phyloP scores from a whole-genome alignment of 2,113 vertebrate genomes.

The Saguinus imperator region DNA sequence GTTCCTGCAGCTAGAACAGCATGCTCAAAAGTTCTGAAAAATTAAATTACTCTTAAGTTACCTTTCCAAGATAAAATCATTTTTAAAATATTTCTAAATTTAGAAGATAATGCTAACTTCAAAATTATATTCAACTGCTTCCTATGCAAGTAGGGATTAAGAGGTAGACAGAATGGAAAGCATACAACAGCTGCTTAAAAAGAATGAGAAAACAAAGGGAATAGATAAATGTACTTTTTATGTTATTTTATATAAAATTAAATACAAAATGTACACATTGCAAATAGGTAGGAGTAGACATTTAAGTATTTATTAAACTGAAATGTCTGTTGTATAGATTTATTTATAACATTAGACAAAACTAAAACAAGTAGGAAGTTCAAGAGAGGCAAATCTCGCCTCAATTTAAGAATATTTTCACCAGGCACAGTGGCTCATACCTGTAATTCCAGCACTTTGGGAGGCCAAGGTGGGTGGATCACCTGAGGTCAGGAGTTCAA shows the following conservation, averaged over 20 bases:
- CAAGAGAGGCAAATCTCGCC: not conserved
- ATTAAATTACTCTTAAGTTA: constrained; percentile 50
- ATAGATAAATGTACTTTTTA: not conserved
- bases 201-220: not conserved
- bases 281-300: constrained; percentile 1
- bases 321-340: not conserved
- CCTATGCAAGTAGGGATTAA: constrained; percentile 20
- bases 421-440: too few species aligned
- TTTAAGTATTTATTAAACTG: constrained; percentile 3
- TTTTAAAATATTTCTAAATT: constrained; percentile 48
- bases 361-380: not conserved
- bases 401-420: constrained; percentile 25
- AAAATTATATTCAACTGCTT: constrained; percentile 24
- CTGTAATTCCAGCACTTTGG: too few species aligned
- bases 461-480: too few species aligned
- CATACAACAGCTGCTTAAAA: not conserved
- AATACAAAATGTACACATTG: not conserved
- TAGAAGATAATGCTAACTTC: constrained; percentile 26
- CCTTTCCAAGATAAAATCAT: constrained; percentile 49
- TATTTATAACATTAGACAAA: not conserved
- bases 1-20: constrained; percentile 96
- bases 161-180: not conserved
- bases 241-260: not conserved
- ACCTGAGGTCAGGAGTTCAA: too few species aligned
- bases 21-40: constrained; percentile 93